Conservation (phyloP, 2,113 vertebrate genomes). For the Cervus canadensis region DNA sequence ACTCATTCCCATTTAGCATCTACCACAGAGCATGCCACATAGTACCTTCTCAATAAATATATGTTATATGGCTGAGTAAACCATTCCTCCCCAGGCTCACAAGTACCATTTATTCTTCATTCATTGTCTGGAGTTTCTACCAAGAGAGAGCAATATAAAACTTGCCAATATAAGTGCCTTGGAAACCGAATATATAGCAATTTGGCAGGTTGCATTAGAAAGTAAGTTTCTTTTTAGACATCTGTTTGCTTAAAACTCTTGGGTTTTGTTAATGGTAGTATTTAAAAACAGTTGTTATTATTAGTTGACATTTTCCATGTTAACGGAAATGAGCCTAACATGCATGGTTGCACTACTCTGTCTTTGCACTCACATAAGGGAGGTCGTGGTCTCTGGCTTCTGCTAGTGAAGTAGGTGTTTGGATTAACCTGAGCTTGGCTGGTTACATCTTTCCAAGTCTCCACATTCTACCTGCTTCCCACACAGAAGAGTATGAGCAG, state of each 20-base stretch:
- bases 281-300: slow-evolving; percentile 56
- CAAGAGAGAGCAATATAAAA: slow-evolving; percentile 27
- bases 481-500: neutral
- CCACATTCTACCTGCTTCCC: neutral
- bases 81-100: neutral
- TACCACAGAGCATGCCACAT: neutral
- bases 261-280: slow-evolving; percentile 43
- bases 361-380: neutral
- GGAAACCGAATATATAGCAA: slow-evolving; percentile 35
- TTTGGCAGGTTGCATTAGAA: slow-evolving; percentile 37
- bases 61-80: slow-evolving; percentile 29
- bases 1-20: neutral
- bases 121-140: slow-evolving; percentile 14
- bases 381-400: neutral
- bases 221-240: slow-evolving; percentile 52
- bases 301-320: slow-evolving; percentile 58
- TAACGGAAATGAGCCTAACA: slow-evolving; percentile 20
- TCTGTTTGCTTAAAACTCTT: slow-evolving; percentile 53
- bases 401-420: neutral
- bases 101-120: slow-evolving; percentile 34
- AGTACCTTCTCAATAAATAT: slow-evolving; percentile 16
- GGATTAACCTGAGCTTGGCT: neutral
- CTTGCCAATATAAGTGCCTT: slow-evolving; percentile 46
- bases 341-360: neutral
- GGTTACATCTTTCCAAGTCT: neutral